These are phyloP conservation scores for Diaphora mendica DNA, from an alignment of 2,888 invertebrate species.

Conservation along the genomic window DNA sequence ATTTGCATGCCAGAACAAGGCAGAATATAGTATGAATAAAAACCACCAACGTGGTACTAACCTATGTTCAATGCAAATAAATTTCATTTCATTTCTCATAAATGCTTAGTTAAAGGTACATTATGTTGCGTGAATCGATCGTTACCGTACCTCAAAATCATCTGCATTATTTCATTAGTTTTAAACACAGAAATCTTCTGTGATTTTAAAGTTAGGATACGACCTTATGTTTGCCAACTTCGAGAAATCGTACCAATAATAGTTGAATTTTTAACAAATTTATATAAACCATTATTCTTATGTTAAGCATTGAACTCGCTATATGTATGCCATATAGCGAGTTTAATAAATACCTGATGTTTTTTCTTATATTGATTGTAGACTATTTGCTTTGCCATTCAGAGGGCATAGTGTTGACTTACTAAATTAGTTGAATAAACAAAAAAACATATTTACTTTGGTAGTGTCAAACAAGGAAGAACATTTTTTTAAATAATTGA, in stretches of 20 bases:
- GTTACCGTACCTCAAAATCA: neutral
- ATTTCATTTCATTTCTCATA: too few relatives aligned
- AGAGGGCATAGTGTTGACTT: neutral
- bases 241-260: neutral
- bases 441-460: neutral
- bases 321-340: too few relatives aligned
- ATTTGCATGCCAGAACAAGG: too few relatives aligned
- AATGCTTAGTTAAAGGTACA: too few relatives aligned
- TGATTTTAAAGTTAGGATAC: neutral
- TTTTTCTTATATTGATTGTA: neutral
- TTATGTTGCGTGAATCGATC: conserved; percentile 4
- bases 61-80: too few relatives aligned
- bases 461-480: neutral
- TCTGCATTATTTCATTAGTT: neutral
- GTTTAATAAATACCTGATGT: neutral
- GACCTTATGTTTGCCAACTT: neutral
- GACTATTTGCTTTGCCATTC: neutral
- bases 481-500: neutral
- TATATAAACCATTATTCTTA: too few relatives aligned
- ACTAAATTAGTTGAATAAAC: neutral
- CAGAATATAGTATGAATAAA: too few relatives aligned
- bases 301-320: too few relatives aligned
- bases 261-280: too few relatives aligned
- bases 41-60: too few relatives aligned
- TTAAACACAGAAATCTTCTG: too few relatives aligned